Base-by-base conservation (phyloP, 2,797 vertebrate genomes). In the Leptatherina wallacei region DNA sequence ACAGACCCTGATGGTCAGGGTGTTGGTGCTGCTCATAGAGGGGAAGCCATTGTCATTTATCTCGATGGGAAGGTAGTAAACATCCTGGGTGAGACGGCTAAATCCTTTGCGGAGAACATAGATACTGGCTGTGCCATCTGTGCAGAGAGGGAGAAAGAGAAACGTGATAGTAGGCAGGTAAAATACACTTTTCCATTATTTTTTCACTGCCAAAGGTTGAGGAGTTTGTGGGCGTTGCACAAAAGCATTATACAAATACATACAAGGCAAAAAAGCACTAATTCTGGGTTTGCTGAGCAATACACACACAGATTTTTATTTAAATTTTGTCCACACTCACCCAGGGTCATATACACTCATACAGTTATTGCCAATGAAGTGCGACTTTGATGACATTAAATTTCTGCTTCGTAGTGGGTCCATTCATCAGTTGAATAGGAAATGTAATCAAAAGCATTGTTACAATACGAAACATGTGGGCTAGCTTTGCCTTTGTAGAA, bases 101-200 rank as follows among this genome's bases (percentile, higher is more conserved):
- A 98, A 99, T 40, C 96, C 96, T 59, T 93, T 94, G 0, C 96
- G 96, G 12, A 96, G 91, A n/a, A 96, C 95, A 0, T 96, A 95
- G 71, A 99, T 89, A 0, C 94, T 95, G 4, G 97, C 97, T 0
- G 98, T 98, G 88, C 96, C 96, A 90, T 99, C 98, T 99, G 95
- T 6, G 49, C 70, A 58, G 35, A 6, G 47, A 49, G 47, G 8
- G n/a, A 22, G 7, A 70, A 16, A 24, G 29, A 59, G 29, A 74
- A 56, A 73, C 7, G 68, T 9, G 20, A 10, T 5, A 1, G 69
- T 35, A 47, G 73, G 33, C 2, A 0, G 40, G 18, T 18, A 14
- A 55, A 30, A 69, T 27, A 24, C 32, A 33, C 10, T 22, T 20
- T 49, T 49, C 47, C n/a, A 49, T 49, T 49, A n/a, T 49, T 49